A percentile compares a stretch with the other conserved stretches of the same genome.
These are phyloP conservation scores for Psittacara wagleri DNA, from an alignment of 2,113 vertebrate species.

Conservation along the genomic window DNA sequence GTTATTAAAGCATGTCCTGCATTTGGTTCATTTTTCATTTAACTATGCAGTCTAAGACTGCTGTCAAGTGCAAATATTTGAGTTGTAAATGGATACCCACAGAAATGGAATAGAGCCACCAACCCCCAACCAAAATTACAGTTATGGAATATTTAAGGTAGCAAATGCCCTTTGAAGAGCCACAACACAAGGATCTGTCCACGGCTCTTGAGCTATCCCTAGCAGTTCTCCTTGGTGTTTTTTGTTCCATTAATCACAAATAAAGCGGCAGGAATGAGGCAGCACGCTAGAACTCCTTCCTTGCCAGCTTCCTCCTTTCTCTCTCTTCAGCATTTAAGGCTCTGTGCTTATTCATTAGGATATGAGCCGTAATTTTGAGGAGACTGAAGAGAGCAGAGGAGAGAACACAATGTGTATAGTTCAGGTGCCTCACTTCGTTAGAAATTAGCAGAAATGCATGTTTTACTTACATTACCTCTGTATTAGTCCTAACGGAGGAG, in stretches of 20 bases:
- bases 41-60: conserved; percentile 50
- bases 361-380: neutral
- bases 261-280: neutral
- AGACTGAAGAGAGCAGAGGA: neutral
- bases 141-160: conserved; percentile 32
- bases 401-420: neutral
- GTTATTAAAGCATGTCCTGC: conserved; percentile 54
- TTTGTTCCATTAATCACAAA: conserved; percentile 14
- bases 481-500: neutral
- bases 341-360: neutral
- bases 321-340: neutral
- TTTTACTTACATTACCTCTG: neutral
- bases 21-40: conserved; percentile 62
- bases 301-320: neutral
- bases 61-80: conserved; percentile 62
- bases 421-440: neutral
- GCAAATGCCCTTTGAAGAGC: conserved; percentile 12
- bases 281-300: neutral
- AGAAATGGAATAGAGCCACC: conserved; percentile 39
- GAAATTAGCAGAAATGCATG: neutral
- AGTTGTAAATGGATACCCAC: conserved; percentile 49
- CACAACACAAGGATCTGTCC: conserved; percentile 1
- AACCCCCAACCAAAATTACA: conserved; percentile 26
- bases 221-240: neutral
- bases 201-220: neutral